A percentile compares a stretch with the other conserved stretches of the same genome.
Conservation (phyloP, 1,140 invertebrate species). For the Stegodyphus dumicola region DNA sequence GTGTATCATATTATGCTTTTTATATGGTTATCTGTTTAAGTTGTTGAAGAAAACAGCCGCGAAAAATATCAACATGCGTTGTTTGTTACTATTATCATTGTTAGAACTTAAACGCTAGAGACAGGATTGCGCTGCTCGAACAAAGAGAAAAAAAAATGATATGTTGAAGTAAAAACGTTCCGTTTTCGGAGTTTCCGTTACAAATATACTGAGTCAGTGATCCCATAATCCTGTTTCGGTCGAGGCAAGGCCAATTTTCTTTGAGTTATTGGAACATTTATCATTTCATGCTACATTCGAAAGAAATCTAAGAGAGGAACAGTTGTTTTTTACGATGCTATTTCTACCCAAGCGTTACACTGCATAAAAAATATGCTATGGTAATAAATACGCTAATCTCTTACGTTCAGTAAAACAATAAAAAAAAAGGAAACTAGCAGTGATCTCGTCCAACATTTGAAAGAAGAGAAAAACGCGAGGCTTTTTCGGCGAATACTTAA, state of each 20-base stretch:
- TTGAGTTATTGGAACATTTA: conserved; percentile 59
- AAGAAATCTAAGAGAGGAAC: conserved; percentile 47
- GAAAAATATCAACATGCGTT: no score
- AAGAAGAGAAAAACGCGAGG: conserved; percentile 28
- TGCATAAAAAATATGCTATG: conserved; percentile 55
- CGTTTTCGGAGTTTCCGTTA: not conserved
- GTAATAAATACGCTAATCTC: conserved; percentile 61
- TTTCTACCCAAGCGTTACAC: conserved; percentile 8
- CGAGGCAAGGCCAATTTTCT: conserved; percentile 47
- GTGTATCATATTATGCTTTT: no score
- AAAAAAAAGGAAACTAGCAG: conserved; percentile 40
- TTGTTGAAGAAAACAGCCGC: no score
- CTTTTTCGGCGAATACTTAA: conserved; percentile 44
- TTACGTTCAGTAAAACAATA: conserved; percentile 58
- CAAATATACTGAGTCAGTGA: conserved; percentile 38
- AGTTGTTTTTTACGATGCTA: conserved; percentile 54
- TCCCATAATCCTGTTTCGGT: conserved; percentile 57
- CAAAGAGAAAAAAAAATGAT: no score
- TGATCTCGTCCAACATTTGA: not conserved
- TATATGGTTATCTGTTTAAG: no score
- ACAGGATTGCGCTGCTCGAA: no score
- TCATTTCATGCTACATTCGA: conserved; percentile 48
- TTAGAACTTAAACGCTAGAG: no score
- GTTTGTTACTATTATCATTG: no score
- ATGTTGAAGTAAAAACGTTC: no score